Evolutionary conservation across 2,888 invertebrate genomes (phyloP).

Genomic region (Philhelius pedissequus): DNA sequence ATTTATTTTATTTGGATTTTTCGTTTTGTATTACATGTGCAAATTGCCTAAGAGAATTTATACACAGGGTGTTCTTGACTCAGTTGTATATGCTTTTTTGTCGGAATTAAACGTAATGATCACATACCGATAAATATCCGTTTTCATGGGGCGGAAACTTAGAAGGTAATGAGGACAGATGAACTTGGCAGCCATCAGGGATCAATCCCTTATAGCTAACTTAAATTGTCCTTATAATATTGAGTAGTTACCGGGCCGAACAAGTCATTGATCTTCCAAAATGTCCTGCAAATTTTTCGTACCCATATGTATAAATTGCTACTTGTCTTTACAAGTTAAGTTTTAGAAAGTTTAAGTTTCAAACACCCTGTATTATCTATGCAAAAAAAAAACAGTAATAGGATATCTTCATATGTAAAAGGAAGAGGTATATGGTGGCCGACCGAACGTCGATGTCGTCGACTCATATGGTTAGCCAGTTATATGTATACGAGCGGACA

Average conservation of each 20-base stretch:
- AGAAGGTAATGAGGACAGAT: too few relatives aligned
- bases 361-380: not conserved
- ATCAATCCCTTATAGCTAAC: too few relatives aligned
- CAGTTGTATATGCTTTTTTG: not conserved
- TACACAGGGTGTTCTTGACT: not conserved
- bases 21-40: conserved; percentile 48
- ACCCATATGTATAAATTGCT: too few relatives aligned
- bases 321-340: too few relatives aligned
- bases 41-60: not conserved
- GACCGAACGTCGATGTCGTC: not conserved
- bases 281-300: too few relatives aligned
- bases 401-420: not conserved
- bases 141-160: too few relatives aligned
- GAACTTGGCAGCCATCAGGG: too few relatives aligned
- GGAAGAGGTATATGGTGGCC: not conserved
- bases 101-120: too few relatives aligned
- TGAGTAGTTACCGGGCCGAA: too few relatives aligned
- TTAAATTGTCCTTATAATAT: too few relatives aligned
- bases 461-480: conserved; percentile 10
- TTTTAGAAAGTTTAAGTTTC: not conserved
- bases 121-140: too few relatives aligned
- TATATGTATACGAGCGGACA: conserved; percentile 23
- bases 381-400: not conserved
- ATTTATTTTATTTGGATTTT: conserved; percentile 42
- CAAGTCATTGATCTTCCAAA: too few relatives aligned